Evolutionary conservation across 30 jellyfish, hydroid and myxozoan species (phyloP), one percentile per base, ranked within the genome.

Genomic region (Aurelia aurita complex sp. Pacific): DNA sequence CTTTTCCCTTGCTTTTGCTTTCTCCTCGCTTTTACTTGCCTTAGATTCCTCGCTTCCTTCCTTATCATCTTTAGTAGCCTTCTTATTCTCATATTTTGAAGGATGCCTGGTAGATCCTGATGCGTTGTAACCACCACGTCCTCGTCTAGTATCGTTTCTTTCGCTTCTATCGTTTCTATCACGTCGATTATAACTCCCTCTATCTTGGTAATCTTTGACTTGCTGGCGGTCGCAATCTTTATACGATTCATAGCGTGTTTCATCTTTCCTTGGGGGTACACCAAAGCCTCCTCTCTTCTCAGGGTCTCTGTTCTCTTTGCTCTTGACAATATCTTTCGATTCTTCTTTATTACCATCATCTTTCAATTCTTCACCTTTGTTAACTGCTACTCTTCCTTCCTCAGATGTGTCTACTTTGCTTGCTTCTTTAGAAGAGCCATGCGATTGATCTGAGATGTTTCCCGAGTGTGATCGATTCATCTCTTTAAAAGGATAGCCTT

Each of bases 401-500:
- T 52, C 60, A 38, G 10, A 16, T 23, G 59, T 73, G 3, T 66
- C 62, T 11, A 23, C 38, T 8, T 52, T 72, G 43, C 46, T 53
- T 14, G 66, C 88, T 34, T 85, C 83, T 46, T 46, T 46, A 17
- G 69, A 32, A 9, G 89, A 76, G 2, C 33, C 75, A 7, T 50
- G 85, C 5, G 89, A 18, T 33, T 76, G 70, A 34, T 86, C 95
- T 19, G 93, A 72, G 33, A 72, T 54, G 60, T 71, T 73, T 52
- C 77, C 74, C 0, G 69, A 17, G 64, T 64, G 60, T 34, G 36
- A 68, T 10, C 46, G 78, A 19, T 67, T 79, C 60, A 43, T 19
- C 16, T 79, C 85, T 36, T 73, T 50, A 61, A 79, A 76, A 15
- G 73, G 67, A 64, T 68, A 75, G 34, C 89, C 85, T 8, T 79